Conservation (phyloP, 2,888 invertebrate species). For the Athalia circularis region DNA sequence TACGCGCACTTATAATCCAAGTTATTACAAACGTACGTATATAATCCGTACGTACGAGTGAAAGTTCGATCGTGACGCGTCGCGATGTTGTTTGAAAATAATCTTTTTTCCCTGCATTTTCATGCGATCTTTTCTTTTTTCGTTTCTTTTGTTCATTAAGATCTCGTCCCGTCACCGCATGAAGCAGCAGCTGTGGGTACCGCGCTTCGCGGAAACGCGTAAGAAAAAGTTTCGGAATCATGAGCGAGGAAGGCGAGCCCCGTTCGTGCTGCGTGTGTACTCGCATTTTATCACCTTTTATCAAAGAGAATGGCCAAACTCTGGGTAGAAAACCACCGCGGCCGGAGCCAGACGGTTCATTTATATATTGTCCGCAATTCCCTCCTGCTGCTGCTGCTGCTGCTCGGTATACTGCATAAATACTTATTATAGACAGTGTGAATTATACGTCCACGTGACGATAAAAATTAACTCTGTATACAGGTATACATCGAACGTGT, state of each 20-base stretch:
- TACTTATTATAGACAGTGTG: no score
- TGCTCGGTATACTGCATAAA: neutral
- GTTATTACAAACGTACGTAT: conserved; percentile 46
- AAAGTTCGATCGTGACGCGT: conserved; percentile 58
- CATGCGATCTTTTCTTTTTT: neutral
- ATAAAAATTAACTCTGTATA: conserved; percentile 7
- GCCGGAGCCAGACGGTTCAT: conserved; percentile 1
- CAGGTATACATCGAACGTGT: no score
- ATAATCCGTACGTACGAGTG: conserved; percentile 49
- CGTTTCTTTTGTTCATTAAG: neutral
- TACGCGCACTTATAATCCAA: conserved; percentile 57
- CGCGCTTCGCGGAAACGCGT: neutral
- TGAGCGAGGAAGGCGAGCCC: no score
- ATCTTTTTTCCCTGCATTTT: neutral
- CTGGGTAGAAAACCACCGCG: neutral
- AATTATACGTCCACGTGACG: neutral
- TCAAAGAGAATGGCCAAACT: conserved; percentile 35
- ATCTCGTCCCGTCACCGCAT: neutral
- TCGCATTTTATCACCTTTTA: conserved; percentile 19
- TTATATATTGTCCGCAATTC: conserved; percentile 25
- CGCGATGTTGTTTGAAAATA: conserved; percentile 22
- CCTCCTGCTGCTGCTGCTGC: neutral
- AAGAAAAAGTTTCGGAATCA: no score
- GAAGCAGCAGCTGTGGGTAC: no score
- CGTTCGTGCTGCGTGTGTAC: neutral